Conservation (phyloP, 2,113 vertebrate genomes). For the Nycticebus coucang region DNA sequence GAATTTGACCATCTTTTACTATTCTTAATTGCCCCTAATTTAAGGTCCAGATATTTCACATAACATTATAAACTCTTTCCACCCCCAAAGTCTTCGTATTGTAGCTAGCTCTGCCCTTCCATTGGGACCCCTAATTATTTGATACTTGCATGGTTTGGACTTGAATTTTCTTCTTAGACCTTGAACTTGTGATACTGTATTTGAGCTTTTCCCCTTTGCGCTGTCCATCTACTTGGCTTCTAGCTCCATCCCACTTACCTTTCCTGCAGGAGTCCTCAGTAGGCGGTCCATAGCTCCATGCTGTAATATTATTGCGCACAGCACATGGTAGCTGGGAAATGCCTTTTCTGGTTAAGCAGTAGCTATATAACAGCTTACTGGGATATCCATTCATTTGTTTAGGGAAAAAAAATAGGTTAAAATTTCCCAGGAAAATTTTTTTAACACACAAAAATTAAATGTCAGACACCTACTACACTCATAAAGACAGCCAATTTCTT, state of each 20-base stretch:
- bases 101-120: neutral
- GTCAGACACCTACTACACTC: neutral
- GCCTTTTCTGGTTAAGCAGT: neutral
- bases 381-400: neutral
- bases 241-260: too few species aligned
- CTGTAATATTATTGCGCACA: neutral
- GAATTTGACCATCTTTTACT: neutral
- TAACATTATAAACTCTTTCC: neutral
- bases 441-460: slow-evolving; percentile 4
- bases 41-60: neutral
- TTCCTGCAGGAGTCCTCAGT: neutral
- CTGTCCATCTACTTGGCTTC: neutral
- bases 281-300: neutral
- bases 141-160: neutral
- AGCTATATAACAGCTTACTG: neutral
- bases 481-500: neutral
- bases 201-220: neutral
- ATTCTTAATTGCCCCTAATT: neutral
- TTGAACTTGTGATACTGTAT: neutral
- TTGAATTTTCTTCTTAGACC: neutral
- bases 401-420: neutral
- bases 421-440: neutral
- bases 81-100: neutral
- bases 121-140: neutral
- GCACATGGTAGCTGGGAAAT: neutral